A percentile compares a stretch with the other conserved stretches of the same genome.
phyloP scores from a whole-genome alignment of 2,797 vertebrate genomes.

The Sebastes itinus region DNA sequence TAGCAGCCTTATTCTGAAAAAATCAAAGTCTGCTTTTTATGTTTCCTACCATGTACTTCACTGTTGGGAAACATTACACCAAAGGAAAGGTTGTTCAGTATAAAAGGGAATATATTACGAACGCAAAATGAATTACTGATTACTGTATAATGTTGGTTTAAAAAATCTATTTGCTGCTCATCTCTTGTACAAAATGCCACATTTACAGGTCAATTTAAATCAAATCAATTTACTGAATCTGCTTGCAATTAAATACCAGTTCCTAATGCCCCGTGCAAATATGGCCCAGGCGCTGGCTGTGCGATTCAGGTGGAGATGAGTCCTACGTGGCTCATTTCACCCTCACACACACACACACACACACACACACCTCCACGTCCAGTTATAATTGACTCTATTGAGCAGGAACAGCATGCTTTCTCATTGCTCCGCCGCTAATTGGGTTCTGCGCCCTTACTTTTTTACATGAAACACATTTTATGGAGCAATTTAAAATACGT shows the following conservation, averaged over 20 bases:
- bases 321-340: constrained; percentile 68
- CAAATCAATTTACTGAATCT: constrained; percentile 74
- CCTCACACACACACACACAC: constrained; percentile 26
- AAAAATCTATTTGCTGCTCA: constrained; percentile 35
- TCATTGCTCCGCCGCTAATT: constrained; percentile 76
- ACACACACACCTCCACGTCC: constrained; percentile 41
- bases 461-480: constrained; percentile 78
- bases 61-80: not conserved
- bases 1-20: not conserved
- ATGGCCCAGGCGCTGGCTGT: constrained; percentile 29
- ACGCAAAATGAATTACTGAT: not conserved
- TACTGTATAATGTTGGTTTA: not conserved
- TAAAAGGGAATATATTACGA: not conserved
- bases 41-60: not conserved
- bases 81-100: not conserved
- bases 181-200: constrained; percentile 49
- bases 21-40: not conserved
- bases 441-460: constrained; percentile 76
- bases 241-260: constrained; percentile 70
- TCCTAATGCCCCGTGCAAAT: constrained; percentile 70
- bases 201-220: constrained; percentile 63
- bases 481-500: constrained; percentile 73
- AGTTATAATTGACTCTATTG: constrained; percentile 77
- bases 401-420: constrained; percentile 72
- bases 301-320: constrained; percentile 62